phyloP scores from a whole-genome alignment of 2,113 vertebrate species.

The Pseudorhombus dupliciocellatus region DNA sequence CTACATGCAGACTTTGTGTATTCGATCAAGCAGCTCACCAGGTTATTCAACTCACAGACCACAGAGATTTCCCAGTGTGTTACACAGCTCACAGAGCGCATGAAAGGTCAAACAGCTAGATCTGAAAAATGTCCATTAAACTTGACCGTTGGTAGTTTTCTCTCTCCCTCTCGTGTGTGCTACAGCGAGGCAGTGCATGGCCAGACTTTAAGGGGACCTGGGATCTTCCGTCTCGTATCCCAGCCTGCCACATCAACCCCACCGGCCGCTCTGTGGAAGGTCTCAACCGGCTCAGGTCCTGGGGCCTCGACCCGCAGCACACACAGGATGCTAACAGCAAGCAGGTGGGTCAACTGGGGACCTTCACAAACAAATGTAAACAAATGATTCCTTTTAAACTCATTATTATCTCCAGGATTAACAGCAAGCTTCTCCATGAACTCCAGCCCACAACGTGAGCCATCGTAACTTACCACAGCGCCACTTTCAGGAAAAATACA shows the following conservation, averaged over 20 bases:
- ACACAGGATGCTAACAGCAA: neutral
- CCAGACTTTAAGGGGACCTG: conserved; percentile 79
- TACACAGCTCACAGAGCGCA: too few species aligned
- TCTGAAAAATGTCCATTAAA: neutral
- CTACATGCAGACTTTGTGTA: too few species aligned
- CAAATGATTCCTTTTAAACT: neutral
- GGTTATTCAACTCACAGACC: too few species aligned
- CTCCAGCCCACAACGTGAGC: neutral
- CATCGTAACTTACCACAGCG: neutral
- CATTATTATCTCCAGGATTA: neutral
- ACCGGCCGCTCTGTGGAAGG: conserved; percentile 69
- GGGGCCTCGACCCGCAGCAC: conserved; percentile 43
- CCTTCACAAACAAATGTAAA: neutral
- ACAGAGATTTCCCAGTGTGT: too few species aligned
- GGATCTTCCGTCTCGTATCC: conserved; percentile 74
- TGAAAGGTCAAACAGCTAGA: too few species aligned
- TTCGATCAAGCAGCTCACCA: too few species aligned
- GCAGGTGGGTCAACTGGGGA: conserved; percentile 26
- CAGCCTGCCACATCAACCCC: conserved; percentile 58
- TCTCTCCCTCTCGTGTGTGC: neutral
- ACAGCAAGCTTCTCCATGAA: neutral
- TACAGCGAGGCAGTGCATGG: conserved; percentile 67
- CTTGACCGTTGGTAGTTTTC: conserved; percentile 4
- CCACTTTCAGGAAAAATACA: neutral
- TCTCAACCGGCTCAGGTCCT: conserved; percentile 58